These are phyloP conservation scores for Eupsilia transversa DNA, from an alignment of 2,888 invertebrate genomes.

Conservation along the genomic window DNA sequence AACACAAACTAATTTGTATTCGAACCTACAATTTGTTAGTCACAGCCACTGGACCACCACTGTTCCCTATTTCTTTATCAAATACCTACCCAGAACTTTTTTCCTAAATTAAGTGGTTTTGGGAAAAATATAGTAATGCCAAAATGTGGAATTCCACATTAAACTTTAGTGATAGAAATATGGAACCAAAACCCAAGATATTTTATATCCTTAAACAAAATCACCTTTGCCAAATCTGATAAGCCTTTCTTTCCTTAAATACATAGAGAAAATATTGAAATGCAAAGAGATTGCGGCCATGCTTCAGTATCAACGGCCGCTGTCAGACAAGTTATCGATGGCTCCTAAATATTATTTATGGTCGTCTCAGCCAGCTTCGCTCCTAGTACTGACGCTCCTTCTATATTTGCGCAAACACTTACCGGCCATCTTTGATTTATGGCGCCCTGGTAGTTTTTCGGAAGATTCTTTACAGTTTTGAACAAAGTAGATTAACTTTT, in stretches of 20 bases:
- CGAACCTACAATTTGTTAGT: not conserved
- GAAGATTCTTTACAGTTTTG: conserved; percentile 51
- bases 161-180: not conserved
- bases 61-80: not conserved
- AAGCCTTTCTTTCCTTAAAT: conserved; percentile 53
- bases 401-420: conserved; percentile 83
- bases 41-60: too few relatives aligned
- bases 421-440: conserved; percentile 79
- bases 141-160: not conserved
- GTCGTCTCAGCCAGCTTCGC: conserved; percentile 75
- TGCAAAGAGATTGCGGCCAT: conserved; percentile 69
- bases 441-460: conserved; percentile 63
- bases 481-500: not conserved
- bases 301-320: conserved; percentile 72
- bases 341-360: conserved; percentile 86
- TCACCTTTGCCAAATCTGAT: conserved; percentile 6
- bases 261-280: conserved; percentile 72
- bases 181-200: not conserved
- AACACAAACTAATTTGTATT: too few relatives aligned
- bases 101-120: not conserved
- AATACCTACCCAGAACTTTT: not conserved
- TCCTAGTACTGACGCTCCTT: conserved; percentile 73
- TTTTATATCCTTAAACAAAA: conserved; percentile 16
- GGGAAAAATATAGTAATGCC: not conserved
- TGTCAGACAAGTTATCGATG: conserved; percentile 76